Conservation (phyloP, 2,888 invertebrate genomes). For the Nezara viridula region DNA sequence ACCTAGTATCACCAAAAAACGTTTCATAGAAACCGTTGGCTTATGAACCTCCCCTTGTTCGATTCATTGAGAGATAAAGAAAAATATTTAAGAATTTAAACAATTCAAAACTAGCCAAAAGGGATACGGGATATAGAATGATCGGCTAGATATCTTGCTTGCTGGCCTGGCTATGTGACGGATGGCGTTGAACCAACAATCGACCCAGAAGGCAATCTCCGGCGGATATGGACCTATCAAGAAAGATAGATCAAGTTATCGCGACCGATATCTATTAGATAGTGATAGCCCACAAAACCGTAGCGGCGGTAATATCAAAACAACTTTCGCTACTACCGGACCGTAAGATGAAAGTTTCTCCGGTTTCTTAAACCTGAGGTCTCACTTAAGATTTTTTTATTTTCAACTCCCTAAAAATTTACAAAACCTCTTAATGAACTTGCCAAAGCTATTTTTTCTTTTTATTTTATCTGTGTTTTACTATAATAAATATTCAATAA, state of each 20-base stretch:
- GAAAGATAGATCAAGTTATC: conserved; percentile 11
- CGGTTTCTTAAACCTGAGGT: not conserved
- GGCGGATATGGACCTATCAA: not conserved
- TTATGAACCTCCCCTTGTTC: too few relatives aligned
- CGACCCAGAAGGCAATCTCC: not conserved
- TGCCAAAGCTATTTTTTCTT: too few relatives aligned
- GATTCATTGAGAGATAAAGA: too few relatives aligned
- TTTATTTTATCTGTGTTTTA: too few relatives aligned
- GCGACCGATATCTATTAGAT: not conserved
- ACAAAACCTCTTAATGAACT: too few relatives aligned
- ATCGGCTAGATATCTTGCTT: not conserved
- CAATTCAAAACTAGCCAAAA: not conserved
- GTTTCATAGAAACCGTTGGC: too few relatives aligned
- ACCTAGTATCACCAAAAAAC: too few relatives aligned
- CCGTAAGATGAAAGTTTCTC: not conserved
- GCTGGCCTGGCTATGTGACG: not conserved
- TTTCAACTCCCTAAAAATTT: not conserved
- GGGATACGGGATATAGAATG: not conserved
- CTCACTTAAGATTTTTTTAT: not conserved
- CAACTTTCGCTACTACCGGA: conserved; percentile 36
- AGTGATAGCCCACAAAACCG: not conserved
- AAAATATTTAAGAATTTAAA: too few relatives aligned
- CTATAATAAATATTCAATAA: too few relatives aligned
- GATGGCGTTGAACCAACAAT: not conserved
- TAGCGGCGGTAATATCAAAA: not conserved